Base-by-base conservation (phyloP, 2,797 vertebrate genomes). In the Tapera naevia region DNA sequence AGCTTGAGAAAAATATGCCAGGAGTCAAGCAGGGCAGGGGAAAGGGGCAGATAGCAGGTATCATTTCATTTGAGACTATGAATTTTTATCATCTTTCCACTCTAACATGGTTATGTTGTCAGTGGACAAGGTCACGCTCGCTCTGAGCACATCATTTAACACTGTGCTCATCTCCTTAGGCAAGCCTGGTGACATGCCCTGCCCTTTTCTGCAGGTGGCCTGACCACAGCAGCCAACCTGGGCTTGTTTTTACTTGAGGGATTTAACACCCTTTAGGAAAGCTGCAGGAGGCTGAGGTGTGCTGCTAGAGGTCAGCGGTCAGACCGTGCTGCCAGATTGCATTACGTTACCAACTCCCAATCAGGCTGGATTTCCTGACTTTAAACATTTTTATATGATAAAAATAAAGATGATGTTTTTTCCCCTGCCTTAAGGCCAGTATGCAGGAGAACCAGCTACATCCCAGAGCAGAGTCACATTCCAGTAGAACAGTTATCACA, bases 171-270 rank as follows among this genome's bases (percentile, higher is more conserved):
- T 57, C 50, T 54, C 76, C 39, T 35, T 7, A 75, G 73, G 88
- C 70, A 28, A 64, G 58, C 17, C 62, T 33, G 48, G 39, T 72
- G 93, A 80, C 5, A 3, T 73, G 58, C 35, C 80, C 83, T 93
- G 88, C 76, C 79, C 94, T 82, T 74, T 76, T 81, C 89, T 23
- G 71, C 86, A 62, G 89, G 62, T 60, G 83, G 75, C 62, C 74
- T 35, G 66, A 72, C 75, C 88, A 24, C 50, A 33, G 80, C 83
- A 80, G 62, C 79, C 83, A 84, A 5, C 73, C 50, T 51, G 79
- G 72, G n/a, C 50, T 80, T 50, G 50, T 27, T 74, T 66, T 79
- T 3, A 19, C 80, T 30, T 3, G 9, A 43, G 83, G 90, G 91
- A 72, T 64, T 53, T 74, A 41, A 64, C 87, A 87, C 61, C 93